Conservation (phyloP, 37 sponge, comb jelly and placozoan species). For the Aphrocallistes beatrix region DNA sequence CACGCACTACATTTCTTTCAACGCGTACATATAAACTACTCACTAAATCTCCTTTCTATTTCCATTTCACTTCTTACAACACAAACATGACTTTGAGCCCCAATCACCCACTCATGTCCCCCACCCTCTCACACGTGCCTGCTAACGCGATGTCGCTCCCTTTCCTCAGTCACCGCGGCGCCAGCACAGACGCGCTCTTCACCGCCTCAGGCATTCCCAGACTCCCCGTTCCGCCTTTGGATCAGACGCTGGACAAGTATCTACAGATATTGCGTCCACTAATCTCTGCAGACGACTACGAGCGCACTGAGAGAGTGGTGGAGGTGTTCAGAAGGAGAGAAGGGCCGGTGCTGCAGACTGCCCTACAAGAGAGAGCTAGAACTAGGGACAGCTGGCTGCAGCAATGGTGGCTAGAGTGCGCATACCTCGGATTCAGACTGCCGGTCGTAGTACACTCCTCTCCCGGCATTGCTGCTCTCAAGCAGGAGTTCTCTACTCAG, state of each 20-base stretch:
- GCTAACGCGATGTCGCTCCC: background rate
- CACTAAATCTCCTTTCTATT: too few species aligned
- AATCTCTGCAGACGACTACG: slow-evolving; percentile 42
- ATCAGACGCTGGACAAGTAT: slow-evolving; percentile 52
- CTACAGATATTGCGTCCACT: slow-evolving; percentile 26
- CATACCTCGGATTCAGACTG: slow-evolving; percentile 59
- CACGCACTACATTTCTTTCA: background rate
- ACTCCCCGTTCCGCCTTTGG: slow-evolving; percentile 71
- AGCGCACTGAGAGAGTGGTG: slow-evolving; percentile 35
- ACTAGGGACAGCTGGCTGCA: slow-evolving; percentile 58
- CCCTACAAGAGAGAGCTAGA: slow-evolving; percentile 48
- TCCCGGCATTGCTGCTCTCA: slow-evolving; percentile 29
- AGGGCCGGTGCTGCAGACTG: slow-evolving; percentile 52
- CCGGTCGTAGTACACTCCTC: slow-evolving; percentile 50
- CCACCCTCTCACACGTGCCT: background rate
- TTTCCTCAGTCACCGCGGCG: background rate
- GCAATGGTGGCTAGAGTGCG: slow-evolving; percentile 79
- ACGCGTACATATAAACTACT: background rate
- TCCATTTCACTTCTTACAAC: too few species aligned
- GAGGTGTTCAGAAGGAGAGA: slow-evolving; percentile 58
- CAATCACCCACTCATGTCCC: background rate
- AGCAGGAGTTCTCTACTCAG: slow-evolving; percentile 28
- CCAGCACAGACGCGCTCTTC: background rate
- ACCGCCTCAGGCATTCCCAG: slow-evolving; percentile 21
- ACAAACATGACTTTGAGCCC: background rate